Percentiles rank a stretch among this genome's conserved stretches.
Conservation (phyloP, 2,113 vertebrate genomes). For the Papio anubis region DNA sequence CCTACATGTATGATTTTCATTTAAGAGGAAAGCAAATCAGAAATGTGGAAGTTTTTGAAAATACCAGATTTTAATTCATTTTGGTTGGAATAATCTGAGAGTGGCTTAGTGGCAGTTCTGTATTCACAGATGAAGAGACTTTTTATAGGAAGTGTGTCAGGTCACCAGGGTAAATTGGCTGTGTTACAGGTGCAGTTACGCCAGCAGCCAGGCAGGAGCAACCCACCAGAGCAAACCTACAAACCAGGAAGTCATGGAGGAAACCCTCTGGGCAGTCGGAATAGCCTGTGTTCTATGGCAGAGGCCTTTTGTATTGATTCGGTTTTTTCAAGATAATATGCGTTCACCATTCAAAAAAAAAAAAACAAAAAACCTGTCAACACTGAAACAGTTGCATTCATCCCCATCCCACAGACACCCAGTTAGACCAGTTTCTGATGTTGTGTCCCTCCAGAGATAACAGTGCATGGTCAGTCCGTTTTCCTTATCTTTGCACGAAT, state of each 20-base stretch:
- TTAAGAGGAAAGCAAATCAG: not conserved
- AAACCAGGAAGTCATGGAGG: not conserved
- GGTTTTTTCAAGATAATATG: not conserved
- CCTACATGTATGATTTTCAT: not conserved
- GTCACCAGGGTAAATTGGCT: not conserved
- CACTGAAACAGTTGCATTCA: not conserved
- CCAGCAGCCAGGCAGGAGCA: not conserved
- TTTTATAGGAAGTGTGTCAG: not conserved
- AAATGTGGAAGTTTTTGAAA: conserved; percentile 14
- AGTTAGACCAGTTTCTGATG: not conserved
- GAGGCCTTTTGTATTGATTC: not conserved
- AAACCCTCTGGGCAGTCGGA: not conserved
- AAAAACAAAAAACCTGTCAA: not conserved
- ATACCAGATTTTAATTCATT: not conserved
- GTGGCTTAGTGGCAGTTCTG: not conserved
- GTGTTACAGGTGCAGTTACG: not conserved
- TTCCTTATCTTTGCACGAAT: not conserved
- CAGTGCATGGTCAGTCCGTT: not conserved
- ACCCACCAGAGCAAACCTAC: not conserved
- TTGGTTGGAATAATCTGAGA: not conserved
- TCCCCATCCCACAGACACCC: not conserved
- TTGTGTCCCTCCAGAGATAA: not conserved
- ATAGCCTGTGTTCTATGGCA: not conserved
- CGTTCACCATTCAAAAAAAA: not conserved
- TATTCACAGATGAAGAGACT: not conserved